phyloP scores from a whole-genome alignment of 2,113 vertebrate genomes.

The Emydura subglobosa region DNA sequence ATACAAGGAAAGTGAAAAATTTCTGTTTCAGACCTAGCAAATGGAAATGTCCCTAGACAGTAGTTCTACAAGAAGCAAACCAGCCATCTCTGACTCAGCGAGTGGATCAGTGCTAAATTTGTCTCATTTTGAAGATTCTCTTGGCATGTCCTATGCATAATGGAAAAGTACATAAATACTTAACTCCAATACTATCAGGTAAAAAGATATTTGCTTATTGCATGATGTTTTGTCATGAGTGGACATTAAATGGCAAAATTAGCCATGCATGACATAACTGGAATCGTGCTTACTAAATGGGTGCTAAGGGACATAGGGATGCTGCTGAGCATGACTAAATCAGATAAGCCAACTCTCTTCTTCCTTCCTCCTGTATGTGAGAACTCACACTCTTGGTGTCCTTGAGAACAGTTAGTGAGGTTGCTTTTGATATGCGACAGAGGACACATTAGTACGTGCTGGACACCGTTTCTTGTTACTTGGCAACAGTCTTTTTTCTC shows the following conservation, averaged over 20 bases:
- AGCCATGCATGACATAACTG: not conserved
- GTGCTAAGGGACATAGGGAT: not conserved
- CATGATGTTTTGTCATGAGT: not conserved
- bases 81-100: not conserved
- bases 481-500: constrained; percentile 71
- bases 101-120: not conserved
- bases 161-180: not conserved
- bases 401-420: constrained; percentile 29
- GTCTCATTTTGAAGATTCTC: not conserved
- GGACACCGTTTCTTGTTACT: constrained; percentile 71
- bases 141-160: not conserved
- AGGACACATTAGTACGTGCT: constrained; percentile 16
- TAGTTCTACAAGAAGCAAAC: not conserved
- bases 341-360: not conserved
- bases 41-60: not conserved
- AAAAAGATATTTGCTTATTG: not conserved
- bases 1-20: not conserved
- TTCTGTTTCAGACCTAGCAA: not conserved
- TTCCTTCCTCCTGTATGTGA: not conserved
- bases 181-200: not conserved
- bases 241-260: not conserved
- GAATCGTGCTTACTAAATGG: not conserved
- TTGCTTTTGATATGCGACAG: constrained; percentile 60
- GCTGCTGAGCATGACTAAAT: not conserved
- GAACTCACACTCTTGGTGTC: not conserved